Base-by-base conservation (phyloP, 2,797 vertebrate species). In the Girardinus metallicus region DNA sequence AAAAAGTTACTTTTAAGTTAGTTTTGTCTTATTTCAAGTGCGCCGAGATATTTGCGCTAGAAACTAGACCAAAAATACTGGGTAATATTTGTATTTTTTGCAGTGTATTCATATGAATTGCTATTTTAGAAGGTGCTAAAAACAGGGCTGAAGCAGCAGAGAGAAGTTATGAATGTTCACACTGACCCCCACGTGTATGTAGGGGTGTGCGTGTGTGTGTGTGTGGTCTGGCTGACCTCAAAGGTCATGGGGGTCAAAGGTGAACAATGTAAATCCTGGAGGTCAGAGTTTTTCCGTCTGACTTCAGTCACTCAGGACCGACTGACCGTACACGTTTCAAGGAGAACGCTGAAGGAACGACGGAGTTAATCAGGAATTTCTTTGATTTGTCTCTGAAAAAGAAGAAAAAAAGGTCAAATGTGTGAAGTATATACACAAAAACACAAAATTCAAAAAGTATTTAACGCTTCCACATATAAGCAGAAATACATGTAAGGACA, bases 141-240 rank as follows among this genome's bases (percentile, higher is more conserved):
- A 74, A 62, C 53, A 57, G 39, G n/a, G n/a, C 29, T 60, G 76
- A 43, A 55, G 49, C 5, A 64, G 12, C 43, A 23, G 55, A 80
- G 88, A 86, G 91, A 91, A 74, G 71, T 88, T 86, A 87, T 88
- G 79, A 36, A 39, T 44, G 71, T 83, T 90, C 83, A 81, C 5
- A 1, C 79, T 83, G 89, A 92, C 90, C 91, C 92, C 85, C 88
- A 78, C 4, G 0, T 26, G 49, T 51, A 1, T 13, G 49, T 8
- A n/a, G n/a, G n/a, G n/a, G 51, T 53, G 51, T 21, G 5, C 23
- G 49, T 8, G 49, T 10, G 51, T 15, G 74, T 89, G 90, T 92
- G 90, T 92, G 91, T 91, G 90, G 92, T 93, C 90, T n/a, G 23
- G 55, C 72, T 87, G 85, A 88, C 85, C 84, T 83, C 73, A 43